These are phyloP conservation scores for Incurvaria masculella DNA, from an alignment of 2,888 invertebrate genomes.

Conservation along the genomic window DNA sequence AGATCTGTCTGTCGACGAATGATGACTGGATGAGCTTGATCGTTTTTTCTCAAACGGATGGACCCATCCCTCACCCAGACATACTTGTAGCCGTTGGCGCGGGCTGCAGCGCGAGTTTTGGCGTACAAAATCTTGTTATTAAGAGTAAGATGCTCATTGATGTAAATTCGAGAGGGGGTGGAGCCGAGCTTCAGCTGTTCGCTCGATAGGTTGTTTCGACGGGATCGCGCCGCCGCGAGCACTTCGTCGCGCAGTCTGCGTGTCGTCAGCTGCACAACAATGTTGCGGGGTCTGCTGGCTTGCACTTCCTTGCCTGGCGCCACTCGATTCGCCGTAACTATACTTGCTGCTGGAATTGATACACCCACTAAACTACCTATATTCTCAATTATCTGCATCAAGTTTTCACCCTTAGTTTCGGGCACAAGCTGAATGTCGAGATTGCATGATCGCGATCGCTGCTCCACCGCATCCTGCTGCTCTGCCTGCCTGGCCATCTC, in stretches of 20 bases:
- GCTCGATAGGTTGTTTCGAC: conserved; percentile 5
- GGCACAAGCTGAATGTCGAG: conserved; percentile 11
- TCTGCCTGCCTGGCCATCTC: not conserved
- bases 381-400: not conserved
- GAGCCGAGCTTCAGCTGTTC: conserved; percentile 1
- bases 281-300: conserved; percentile 9
- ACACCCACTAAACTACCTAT: conserved; percentile 5
- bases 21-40: too few species aligned
- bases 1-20: too few species aligned
- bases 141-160: conserved; percentile 6
- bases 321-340: conserved; percentile 5
- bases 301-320: conserved; percentile 2
- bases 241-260: conserved; percentile 8
- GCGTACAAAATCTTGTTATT: conserved; percentile 6
- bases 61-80: conserved; percentile 2
- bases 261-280: conserved; percentile 10
- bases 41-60: too few species aligned
- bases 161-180: conserved; percentile 1
- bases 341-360: not conserved
- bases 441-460: conserved; percentile 6
- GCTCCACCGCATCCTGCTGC: conserved; percentile 3
- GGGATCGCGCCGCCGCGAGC: conserved; percentile 6
- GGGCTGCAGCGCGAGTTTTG: not conserved
- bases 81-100: conserved; percentile 2
- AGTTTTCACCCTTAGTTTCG: conserved; percentile 8